phyloP scores from a whole-genome alignment of 2,113 vertebrate species.

The Atherinomorus stipes region DNA sequence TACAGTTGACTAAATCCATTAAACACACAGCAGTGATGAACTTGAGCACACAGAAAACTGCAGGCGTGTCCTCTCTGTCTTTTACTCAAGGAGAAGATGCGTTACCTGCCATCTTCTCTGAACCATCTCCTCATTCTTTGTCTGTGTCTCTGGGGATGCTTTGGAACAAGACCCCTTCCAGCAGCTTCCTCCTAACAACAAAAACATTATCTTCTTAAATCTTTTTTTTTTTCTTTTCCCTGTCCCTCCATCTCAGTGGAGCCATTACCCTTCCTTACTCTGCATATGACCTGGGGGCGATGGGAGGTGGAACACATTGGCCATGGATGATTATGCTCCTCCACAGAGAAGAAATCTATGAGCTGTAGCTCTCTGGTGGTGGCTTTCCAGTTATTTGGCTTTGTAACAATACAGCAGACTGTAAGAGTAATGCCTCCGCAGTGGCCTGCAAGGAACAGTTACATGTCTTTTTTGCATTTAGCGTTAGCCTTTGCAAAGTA shows the following conservation, averaged over 20 bases:
- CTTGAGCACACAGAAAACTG: constrained; percentile 13
- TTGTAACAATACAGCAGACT: constrained; percentile 14
- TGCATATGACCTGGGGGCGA: constrained; percentile 55
- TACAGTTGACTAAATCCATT: constrained; percentile 32
- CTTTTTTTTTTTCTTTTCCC: constrained; percentile 43
- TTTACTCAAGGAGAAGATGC: constrained; percentile 33
- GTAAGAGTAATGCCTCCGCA: constrained; percentile 7
- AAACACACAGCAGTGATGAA: constrained; percentile 46
- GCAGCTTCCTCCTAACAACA: constrained; percentile 61
- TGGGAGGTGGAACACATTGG: constrained; percentile 50
- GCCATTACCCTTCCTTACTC: constrained; percentile 51
- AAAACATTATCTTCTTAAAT: constrained; percentile 55
- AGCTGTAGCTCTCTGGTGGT: constrained; percentile 42
- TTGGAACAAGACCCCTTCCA: constrained; percentile 45
- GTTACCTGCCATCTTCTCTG: constrained; percentile 43
- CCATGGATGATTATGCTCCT: constrained; percentile 48
- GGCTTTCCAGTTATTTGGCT: constrained; percentile 32
- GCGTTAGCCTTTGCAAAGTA: constrained; percentile 25
- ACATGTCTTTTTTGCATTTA: constrained; percentile 19
- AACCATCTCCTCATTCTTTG: constrained; percentile 40
- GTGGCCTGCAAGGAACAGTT: constrained; percentile 24
- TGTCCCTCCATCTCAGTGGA: constrained; percentile 44
- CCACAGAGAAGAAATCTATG: constrained; percentile 32
- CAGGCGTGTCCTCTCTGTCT: constrained; percentile 22
- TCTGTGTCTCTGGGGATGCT: constrained; percentile 48